A percentile compares a stretch with the other conserved stretches of the same genome.
Conservation (phyloP, 1,140 invertebrate genomes). For the Ceratina australensis region DNA sequence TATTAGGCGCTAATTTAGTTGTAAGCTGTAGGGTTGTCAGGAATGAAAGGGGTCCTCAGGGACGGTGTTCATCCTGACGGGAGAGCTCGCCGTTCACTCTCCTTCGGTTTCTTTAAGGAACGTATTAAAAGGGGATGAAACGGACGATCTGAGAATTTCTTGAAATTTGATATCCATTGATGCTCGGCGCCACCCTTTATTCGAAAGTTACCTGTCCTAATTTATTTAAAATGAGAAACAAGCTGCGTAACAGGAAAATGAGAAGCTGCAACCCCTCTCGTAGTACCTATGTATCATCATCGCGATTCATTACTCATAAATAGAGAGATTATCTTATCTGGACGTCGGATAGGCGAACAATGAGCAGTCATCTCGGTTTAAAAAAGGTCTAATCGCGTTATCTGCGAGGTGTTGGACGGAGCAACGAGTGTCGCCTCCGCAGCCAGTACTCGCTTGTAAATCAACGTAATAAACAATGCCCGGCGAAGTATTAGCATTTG, state of each 20-base stretch:
- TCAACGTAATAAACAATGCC: conserved; percentile 53
- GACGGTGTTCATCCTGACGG: conserved; percentile 57
- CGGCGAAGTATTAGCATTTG: conserved; percentile 55
- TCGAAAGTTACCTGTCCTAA: background rate
- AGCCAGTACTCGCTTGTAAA: conserved; percentile 38
- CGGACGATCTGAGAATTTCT: conserved; percentile 35
- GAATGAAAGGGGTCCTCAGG: conserved; percentile 59
- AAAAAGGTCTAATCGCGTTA: too few relatives aligned
- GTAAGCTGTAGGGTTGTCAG: conserved; percentile 57
- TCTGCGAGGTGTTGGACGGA: background rate
- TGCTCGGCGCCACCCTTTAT: conserved; percentile 7
- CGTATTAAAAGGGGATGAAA: conserved; percentile 51
- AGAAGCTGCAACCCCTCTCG: too few relatives aligned
- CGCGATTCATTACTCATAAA: too few relatives aligned
- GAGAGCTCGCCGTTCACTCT: conserved; percentile 20
- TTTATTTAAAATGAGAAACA: too few relatives aligned
- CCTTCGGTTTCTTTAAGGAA: conserved; percentile 50
- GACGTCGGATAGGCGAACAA: too few relatives aligned
- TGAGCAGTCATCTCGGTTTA: too few relatives aligned
- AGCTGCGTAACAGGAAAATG: too few relatives aligned
- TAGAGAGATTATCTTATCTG: too few relatives aligned
- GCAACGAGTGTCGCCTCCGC: background rate
- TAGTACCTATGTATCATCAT: too few relatives aligned
- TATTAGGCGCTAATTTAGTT: conserved; percentile 66
- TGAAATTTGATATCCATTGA: conserved; percentile 31